phyloP scores from a whole-genome alignment of 2,113 vertebrate genomes.

The Pluvialis apricaria region DNA sequence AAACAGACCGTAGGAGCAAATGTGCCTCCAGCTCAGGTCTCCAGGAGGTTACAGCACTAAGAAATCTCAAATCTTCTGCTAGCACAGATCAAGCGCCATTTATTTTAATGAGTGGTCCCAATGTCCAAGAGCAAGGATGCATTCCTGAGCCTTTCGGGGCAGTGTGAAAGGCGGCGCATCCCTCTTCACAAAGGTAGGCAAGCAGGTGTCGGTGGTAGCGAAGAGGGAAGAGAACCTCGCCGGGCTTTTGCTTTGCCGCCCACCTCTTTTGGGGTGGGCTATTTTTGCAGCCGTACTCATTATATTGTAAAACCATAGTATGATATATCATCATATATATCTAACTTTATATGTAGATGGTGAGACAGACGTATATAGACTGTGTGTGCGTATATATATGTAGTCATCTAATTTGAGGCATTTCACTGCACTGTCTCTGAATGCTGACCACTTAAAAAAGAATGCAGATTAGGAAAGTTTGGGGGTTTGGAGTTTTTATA shows the following conservation, averaged over 20 bases:
- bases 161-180: not conserved
- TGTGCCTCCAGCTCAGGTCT: not conserved
- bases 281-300: not conserved
- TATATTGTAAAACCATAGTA: not conserved
- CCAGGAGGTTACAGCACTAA: not conserved
- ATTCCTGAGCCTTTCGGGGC: not conserved
- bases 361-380: no score
- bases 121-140: not conserved
- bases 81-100: not conserved
- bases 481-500: not conserved
- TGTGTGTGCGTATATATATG: not conserved
- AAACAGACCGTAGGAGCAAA: not conserved
- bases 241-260: not conserved
- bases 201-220: not conserved
- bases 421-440: not conserved
- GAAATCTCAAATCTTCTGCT: not conserved
- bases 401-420: not conserved
- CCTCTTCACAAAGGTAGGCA: not conserved
- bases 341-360: not conserved
- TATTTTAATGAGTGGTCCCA: not conserved
- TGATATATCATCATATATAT: no score
- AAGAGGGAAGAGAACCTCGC: accelerated
- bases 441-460: not conserved
- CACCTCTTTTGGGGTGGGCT: not conserved
- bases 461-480: not conserved